Evolutionary conservation across 2,888 invertebrate species (phyloP).

Genomic region (Philopedon plagiatum): DNA sequence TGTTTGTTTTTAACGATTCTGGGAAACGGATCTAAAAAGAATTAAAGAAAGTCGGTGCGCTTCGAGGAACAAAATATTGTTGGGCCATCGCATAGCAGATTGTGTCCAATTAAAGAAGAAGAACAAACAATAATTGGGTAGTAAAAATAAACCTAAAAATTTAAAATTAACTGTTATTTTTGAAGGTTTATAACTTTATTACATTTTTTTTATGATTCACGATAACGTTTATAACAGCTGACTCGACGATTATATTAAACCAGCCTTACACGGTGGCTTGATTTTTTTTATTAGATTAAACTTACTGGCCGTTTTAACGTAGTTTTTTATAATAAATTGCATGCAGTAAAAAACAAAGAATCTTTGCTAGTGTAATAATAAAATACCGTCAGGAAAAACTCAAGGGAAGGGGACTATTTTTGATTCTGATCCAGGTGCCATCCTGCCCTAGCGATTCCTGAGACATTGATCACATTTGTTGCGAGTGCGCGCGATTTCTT

Average conservation of each 20-base stretch:
- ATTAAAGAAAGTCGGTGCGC: conserved; percentile 24
- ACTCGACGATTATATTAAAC: neutral
- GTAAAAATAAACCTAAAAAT: conserved; percentile 2
- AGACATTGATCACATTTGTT: no score
- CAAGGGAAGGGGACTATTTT: no score
- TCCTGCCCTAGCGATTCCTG: no score
- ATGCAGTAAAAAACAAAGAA: no score
- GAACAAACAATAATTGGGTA: neutral
- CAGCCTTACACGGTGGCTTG: no score
- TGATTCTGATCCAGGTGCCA: no score
- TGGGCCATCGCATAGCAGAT: neutral
- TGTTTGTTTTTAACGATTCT: conserved; percentile 15
- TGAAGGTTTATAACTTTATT: neutral
- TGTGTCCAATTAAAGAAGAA: neutral
- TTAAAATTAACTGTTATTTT: neutral
- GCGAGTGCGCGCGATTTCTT: no score
- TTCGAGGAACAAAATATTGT: conserved; percentile 8
- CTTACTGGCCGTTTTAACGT: no score
- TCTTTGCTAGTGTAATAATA: no score
- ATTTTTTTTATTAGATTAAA: no score
- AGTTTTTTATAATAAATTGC: no score
- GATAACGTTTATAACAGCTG: neutral
- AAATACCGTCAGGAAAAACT: no score
- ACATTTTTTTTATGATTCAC: neutral
- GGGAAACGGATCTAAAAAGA: conserved; percentile 13